Percentiles rank a stretch among this genome's conserved stretches.
Conservation (phyloP, 2,113 vertebrate species). For the Odocoileus hemionus region DNA sequence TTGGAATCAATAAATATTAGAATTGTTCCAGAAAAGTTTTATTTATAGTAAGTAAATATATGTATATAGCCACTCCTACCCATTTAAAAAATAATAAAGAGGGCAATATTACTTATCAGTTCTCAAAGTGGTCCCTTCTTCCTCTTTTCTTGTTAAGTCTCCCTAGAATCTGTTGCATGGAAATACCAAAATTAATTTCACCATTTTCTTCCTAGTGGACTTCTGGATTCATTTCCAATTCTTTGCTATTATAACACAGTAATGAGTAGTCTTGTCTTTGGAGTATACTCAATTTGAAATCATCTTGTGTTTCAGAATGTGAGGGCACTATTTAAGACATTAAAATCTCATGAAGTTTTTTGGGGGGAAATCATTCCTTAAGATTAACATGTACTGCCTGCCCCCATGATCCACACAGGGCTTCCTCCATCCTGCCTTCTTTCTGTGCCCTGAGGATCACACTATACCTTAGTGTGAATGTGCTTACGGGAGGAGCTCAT, state of each 20-base stretch:
- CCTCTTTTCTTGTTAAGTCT: not conserved
- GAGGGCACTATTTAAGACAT: not conserved
- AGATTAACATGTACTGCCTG: rapidly evolving
- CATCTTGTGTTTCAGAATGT: not conserved
- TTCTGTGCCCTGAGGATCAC: rapidly evolving
- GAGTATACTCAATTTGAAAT: not conserved
- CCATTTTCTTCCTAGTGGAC: not conserved
- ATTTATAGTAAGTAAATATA: not conserved
- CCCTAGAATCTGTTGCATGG: too few relatives aligned
- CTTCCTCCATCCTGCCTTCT: not conserved
- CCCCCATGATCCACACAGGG: rapidly evolving
- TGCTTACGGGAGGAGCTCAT: rapidly evolving
- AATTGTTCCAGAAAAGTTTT: not conserved
- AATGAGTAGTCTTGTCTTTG: not conserved
- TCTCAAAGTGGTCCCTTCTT: not conserved
- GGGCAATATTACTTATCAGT: not conserved
- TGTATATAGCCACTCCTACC: not conserved
- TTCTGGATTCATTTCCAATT: not conserved
- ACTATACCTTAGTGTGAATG: rapidly evolving
- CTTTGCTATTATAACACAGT: not conserved
- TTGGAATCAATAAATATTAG: not conserved
- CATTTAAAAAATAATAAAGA: not conserved
- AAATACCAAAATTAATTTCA: not conserved
- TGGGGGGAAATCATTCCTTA: not conserved
- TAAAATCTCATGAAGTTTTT: not conserved